Conservation (phyloP, 2,888 invertebrate genomes). For the Pachydiplax longipennis region DNA sequence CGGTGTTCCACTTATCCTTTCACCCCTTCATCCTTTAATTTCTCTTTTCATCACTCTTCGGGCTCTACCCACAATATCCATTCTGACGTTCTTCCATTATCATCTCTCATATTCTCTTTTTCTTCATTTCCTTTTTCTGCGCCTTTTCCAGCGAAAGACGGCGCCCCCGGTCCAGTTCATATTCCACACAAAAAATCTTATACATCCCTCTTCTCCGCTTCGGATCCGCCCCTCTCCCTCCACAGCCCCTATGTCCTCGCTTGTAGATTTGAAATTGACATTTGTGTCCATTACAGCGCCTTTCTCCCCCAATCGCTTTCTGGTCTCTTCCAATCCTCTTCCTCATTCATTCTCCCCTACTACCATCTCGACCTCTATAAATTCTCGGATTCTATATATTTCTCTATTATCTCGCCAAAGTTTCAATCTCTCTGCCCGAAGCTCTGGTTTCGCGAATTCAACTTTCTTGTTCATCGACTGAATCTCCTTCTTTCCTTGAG, state of each 20-base stretch:
- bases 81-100: not conserved
- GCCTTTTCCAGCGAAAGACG: not conserved
- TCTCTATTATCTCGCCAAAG: not conserved
- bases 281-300: not conserved
- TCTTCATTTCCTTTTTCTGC: not conserved
- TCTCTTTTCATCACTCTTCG: not conserved
- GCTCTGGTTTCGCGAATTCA: not conserved
- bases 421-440: not conserved
- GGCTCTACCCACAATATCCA: not conserved
- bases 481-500: not conserved
- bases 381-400: not conserved
- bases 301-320: not conserved
- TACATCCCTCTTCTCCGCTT: not conserved
- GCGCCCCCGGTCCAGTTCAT: slow-evolving; percentile 14
- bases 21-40: not conserved
- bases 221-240: not conserved
- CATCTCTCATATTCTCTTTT: not conserved
- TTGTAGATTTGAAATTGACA: not conserved
- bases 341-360: not conserved
- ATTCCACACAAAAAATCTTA: slow-evolving; percentile 10
- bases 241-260: not conserved
- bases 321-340: not conserved
- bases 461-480: not conserved
- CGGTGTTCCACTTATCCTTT: not conserved
- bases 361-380: not conserved